Evolutionary conservation across 2,113 vertebrate species (phyloP).

Genomic region (Cervus canadensis): DNA sequence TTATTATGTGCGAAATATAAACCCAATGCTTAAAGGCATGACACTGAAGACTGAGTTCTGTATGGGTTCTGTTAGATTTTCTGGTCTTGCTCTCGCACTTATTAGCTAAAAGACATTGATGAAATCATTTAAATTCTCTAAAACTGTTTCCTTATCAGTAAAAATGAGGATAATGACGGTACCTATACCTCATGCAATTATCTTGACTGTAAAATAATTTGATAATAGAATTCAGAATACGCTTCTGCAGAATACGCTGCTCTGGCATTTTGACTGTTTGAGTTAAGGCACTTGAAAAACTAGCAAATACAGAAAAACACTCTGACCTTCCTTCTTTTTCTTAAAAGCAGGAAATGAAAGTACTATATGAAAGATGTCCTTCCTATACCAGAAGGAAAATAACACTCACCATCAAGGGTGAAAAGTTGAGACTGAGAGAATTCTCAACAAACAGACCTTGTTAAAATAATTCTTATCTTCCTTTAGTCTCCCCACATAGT

Average conservation of each 20-base stretch:
- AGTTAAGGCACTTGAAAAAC: not conserved
- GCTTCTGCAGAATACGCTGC: not conserved
- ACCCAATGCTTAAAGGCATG: not conserved
- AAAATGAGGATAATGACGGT: not conserved
- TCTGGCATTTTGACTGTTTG: not conserved
- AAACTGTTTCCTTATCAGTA: slow-evolving; percentile 10
- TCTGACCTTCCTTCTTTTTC: not conserved
- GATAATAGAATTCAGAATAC: not conserved
- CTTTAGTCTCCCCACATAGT: not conserved
- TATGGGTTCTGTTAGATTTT: not conserved
- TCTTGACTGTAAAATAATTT: slow-evolving; percentile 2
- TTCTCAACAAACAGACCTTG: not conserved
- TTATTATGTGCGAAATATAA: slow-evolving; percentile 23
- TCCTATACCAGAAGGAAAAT: not conserved
- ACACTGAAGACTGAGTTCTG: not conserved
- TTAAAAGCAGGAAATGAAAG: not conserved
- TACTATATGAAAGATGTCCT: not conserved
- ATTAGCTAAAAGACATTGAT: not conserved
- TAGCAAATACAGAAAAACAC: not conserved
- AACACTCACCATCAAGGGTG: not conserved
- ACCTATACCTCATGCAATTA: not conserved
- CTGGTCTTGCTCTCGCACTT: not conserved
- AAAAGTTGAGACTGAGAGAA: not conserved
- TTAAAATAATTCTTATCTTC: slow-evolving; percentile 4
- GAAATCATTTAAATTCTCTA: slow-evolving; percentile 6